These are phyloP conservation scores for Apodemia zela DNA, from an alignment of 2,888 invertebrate species.

Conservation along the genomic window DNA sequence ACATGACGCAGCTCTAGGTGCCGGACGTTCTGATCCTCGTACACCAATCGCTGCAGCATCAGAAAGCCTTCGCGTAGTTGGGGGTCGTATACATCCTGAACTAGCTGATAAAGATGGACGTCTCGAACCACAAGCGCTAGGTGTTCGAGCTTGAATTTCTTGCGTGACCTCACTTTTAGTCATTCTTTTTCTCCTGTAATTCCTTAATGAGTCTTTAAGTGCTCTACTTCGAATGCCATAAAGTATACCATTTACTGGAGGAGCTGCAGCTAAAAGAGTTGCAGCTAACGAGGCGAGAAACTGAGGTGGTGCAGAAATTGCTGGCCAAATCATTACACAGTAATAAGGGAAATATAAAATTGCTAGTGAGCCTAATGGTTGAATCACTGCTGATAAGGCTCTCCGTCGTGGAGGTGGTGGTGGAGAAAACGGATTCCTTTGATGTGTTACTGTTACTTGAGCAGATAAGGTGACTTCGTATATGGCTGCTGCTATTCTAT, in stretches of 20 bases:
- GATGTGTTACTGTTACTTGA: constrained; percentile 91
- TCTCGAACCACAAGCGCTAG: constrained; percentile 87
- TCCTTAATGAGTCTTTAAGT: constrained; percentile 85
- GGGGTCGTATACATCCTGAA: constrained; percentile 65
- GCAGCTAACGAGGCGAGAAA: constrained; percentile 81
- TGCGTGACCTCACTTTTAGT: constrained; percentile 89
- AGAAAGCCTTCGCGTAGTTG: constrained; percentile 63
- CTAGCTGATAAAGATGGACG: constrained; percentile 85
- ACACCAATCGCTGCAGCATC: constrained; percentile 70
- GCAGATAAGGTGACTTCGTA: constrained; percentile 92
- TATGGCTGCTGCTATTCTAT: constrained; percentile 91
- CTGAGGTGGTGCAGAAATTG: constrained; percentile 56
- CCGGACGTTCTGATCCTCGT: constrained; percentile 63
- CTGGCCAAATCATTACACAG: constrained; percentile 85
- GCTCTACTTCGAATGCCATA: constrained; percentile 88
- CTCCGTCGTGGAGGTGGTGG: constrained; percentile 83
- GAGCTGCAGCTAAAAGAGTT: constrained; percentile 84
- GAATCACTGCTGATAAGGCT: constrained; percentile 85
- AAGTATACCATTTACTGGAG: constrained; percentile 87
- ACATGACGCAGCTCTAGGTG: constrained; percentile 84
- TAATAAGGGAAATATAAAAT: constrained; percentile 88
- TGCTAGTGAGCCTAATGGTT: constrained; percentile 86
- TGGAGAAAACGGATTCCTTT: constrained; percentile 88
- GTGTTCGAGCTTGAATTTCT: constrained; percentile 90
- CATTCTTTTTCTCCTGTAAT: constrained; percentile 88